Evolutionary conservation across 2,113 vertebrate genomes (phyloP).

Genomic region (Lota lota): DNA sequence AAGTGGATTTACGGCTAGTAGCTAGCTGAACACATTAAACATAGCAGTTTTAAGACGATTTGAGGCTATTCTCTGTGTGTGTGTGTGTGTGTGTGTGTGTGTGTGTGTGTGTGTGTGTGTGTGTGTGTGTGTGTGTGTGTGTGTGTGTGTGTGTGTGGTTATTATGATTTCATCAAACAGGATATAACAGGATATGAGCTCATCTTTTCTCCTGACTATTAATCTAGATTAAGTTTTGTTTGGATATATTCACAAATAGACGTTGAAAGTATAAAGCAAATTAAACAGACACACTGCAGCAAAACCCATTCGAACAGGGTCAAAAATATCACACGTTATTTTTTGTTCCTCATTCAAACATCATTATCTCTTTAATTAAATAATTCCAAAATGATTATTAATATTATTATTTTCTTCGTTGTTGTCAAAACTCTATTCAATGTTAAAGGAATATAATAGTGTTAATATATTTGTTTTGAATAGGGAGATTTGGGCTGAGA

Average conservation of each 20-base stretch:
- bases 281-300: slow-evolving; percentile 51
- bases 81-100: slow-evolving; percentile 17
- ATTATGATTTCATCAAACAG: slow-evolving; percentile 68
- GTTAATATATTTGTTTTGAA: slow-evolving; percentile 66
- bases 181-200: slow-evolving; percentile 52
- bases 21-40: slow-evolving; percentile 45
- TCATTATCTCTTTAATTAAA: slow-evolving; percentile 76
- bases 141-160: slow-evolving; percentile 30
- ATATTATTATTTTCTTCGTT: slow-evolving; percentile 6
- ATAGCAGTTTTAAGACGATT: slow-evolving; percentile 61
- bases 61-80: slow-evolving; percentile 16
- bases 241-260: slow-evolving; percentile 57
- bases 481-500: slow-evolving; percentile 68
- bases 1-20: slow-evolving; percentile 39
- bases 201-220: slow-evolving; percentile 48
- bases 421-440: slow-evolving; percentile 62
- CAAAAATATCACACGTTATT: slow-evolving; percentile 43
- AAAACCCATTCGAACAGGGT: slow-evolving; percentile 59
- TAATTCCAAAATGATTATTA: slow-evolving; percentile 61
- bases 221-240: slow-evolving; percentile 67
- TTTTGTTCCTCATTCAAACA: slow-evolving; percentile 50
- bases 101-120: slow-evolving; percentile 26
- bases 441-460: slow-evolving; percentile 70
- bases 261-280: slow-evolving; percentile 52
- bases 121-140: slow-evolving; percentile 10